Percentiles rank a stretch among this genome's conserved stretches.
Conservation (phyloP, 2,888 invertebrate genomes). For the Heliconius ismenius region DNA sequence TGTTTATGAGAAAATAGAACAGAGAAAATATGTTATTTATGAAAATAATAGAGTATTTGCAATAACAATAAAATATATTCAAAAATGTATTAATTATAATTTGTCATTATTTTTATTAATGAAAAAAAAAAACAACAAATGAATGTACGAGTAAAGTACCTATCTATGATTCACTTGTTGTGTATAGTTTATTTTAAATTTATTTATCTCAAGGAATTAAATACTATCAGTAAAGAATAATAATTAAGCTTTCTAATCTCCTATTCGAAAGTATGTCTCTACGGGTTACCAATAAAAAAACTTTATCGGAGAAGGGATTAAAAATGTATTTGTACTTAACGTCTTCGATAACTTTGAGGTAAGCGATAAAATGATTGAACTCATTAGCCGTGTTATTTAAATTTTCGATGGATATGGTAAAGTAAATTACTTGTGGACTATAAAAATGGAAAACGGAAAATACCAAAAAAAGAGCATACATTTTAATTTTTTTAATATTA, state of each 20-base stretch:
- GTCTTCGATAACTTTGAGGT: slow-evolving; percentile 20
- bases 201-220: background rate
- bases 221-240: background rate
- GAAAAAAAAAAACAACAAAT: background rate
- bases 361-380: slow-evolving; percentile 19
- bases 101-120: background rate
- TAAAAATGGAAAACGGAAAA: background rate
- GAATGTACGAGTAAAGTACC: background rate
- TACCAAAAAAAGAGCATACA: background rate
- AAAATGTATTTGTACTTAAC: slow-evolving; percentile 16
- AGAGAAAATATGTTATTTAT: background rate
- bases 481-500: background rate
- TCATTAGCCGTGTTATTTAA: slow-evolving; percentile 17
- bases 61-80: background rate
- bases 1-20: background rate
- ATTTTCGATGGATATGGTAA: background rate
- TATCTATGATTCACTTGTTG: background rate
- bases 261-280: slow-evolving; percentile 3
- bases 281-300: slow-evolving; percentile 3
- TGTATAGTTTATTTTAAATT: background rate
- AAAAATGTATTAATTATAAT: background rate
- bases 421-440: no score
- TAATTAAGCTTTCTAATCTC: slow-evolving; percentile 19
- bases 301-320: slow-evolving; percentile 15
- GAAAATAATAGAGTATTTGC: background rate